Base-by-base conservation (phyloP, 2,113 vertebrate genomes). In the Silurus meridionalis region DNA sequence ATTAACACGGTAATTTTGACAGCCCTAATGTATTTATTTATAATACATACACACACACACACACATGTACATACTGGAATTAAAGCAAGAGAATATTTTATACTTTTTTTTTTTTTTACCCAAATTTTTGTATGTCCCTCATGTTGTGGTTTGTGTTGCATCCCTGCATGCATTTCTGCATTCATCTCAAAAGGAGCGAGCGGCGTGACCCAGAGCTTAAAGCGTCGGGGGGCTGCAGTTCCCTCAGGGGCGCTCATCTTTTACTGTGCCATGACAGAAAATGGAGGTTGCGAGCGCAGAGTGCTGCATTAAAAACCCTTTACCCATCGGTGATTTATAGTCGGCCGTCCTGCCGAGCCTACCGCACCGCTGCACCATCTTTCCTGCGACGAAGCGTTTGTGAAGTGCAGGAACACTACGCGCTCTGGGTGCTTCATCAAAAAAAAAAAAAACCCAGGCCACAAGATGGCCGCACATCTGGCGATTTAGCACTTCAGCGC, bases 251-350 rank as follows among this genome's bases (percentile, higher is more conserved):
- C 93, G 94, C 94, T 95, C 94, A 95, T 95, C 94, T 95, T 95
- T 95, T 95, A 95, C 94, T 93, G 94, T 93, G 94, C 92, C 92
- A 93, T 94, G 94, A 94, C 94, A 94, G 94, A 94, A 95, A 94
- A 96, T 95, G 93, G 94, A 95, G 94, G 94, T 91, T 94, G 93
- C 90, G 91, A 94, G 93, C 92, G 90, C 92, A 91, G 95, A 95
- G 90, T 89, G 94, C 94, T 94, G 94, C 94, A 95, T 95, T 95
- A 95, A 95, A 95, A 95, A 96, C 92, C 94, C 95, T 95, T 95
- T 95, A 95, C 94, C 94, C 94, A 91, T 91, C 89, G 88, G 93
- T 96, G 95, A 96, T 96, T 96, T 96, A 95, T 96, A 92, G 92
- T 92, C 92, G 69, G 87, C 87, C 89, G 89, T 91, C 92, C 91